A percentile compares a stretch with the other conserved stretches of the same genome.
These are phyloP conservation scores for Phalanger gymnotis DNA, from an alignment of 2,797 vertebrate species.

Conservation along the genomic window DNA sequence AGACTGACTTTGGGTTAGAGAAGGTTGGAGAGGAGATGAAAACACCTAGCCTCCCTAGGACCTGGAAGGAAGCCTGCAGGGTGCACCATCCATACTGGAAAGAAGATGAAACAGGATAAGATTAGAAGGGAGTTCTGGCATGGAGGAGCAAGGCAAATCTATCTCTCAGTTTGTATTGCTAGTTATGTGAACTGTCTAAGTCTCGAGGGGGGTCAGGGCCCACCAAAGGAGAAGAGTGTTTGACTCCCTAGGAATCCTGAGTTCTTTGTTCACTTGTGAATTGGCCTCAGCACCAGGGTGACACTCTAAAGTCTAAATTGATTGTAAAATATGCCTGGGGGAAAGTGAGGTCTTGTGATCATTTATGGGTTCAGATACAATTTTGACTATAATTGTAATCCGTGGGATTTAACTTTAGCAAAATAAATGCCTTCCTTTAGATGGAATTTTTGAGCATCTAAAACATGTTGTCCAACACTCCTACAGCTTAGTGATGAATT, in stretches of 20 bases:
- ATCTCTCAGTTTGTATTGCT: background rate
- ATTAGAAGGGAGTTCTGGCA: background rate
- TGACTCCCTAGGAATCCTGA: background rate
- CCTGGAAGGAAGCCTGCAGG: background rate
- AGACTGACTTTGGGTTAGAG: background rate
- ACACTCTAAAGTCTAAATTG: background rate
- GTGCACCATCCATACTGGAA: background rate
- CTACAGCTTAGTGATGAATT: background rate
- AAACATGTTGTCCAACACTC: background rate
- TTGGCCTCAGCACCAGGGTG: background rate
- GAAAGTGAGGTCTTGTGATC: background rate
- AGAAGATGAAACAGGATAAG: background rate
- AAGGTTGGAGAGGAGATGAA: background rate
- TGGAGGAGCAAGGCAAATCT: background rate
- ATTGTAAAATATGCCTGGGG: background rate
- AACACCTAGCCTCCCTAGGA: background rate
- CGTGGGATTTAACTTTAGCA: background rate
- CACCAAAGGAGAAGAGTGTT: background rate
- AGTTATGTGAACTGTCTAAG: background rate
- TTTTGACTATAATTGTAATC: background rate
- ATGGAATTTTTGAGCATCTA: background rate
- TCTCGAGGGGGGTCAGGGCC: background rate
- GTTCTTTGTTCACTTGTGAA: background rate
- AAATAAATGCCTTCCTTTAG: background rate
- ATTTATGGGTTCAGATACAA: background rate